A percentile compares a stretch with the other conserved stretches of the same genome.
These are phyloP conservation scores for Proteles cristata DNA, from an alignment of 2,113 vertebrate genomes.

Conservation along the genomic window DNA sequence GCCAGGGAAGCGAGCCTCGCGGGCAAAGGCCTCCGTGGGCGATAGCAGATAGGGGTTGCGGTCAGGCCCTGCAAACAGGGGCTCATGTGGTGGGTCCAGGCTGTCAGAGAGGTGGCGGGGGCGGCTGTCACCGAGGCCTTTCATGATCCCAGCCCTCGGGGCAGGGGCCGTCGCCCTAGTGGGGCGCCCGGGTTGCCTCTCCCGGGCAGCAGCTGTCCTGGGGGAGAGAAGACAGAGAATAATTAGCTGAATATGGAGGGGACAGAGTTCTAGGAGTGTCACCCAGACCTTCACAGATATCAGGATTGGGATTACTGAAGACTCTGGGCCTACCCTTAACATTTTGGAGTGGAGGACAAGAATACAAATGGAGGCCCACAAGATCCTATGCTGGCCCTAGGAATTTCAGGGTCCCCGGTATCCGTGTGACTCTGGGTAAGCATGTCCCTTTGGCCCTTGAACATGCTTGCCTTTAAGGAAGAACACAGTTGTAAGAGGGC, in stretches of 20 bases:
- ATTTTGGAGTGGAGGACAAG: neutral
- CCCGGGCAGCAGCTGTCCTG: constrained; percentile 71
- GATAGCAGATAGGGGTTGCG: constrained; percentile 95
- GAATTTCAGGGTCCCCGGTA: neutral
- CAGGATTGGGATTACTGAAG: neutral
- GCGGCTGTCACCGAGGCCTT: constrained; percentile 95
- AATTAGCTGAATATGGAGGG: neutral
- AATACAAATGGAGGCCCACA: neutral
- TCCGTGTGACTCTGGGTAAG: neutral
- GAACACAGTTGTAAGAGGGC: neutral
- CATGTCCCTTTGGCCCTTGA: neutral
- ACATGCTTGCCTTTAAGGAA: neutral
- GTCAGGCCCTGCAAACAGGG: constrained; percentile 91
- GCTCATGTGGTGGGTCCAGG: constrained; percentile 92
- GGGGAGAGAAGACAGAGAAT: constrained; percentile 62
- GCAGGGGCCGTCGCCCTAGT: constrained; percentile 72
- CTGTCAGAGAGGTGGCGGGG: constrained; percentile 95
- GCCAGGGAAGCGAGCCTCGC: constrained; percentile 90
- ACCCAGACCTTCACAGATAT: neutral
- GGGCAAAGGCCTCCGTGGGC: constrained; percentile 94
- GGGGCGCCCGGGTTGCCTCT: constrained; percentile 57
- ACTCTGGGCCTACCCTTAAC: neutral
- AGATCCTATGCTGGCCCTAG: neutral
- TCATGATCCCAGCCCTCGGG: constrained; percentile 89
- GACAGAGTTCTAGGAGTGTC: neutral